A percentile compares a stretch with the other conserved stretches of the same genome.
Conservation (phyloP, 2,797 vertebrate species). For the Peromyscus melanophrys region DNA sequence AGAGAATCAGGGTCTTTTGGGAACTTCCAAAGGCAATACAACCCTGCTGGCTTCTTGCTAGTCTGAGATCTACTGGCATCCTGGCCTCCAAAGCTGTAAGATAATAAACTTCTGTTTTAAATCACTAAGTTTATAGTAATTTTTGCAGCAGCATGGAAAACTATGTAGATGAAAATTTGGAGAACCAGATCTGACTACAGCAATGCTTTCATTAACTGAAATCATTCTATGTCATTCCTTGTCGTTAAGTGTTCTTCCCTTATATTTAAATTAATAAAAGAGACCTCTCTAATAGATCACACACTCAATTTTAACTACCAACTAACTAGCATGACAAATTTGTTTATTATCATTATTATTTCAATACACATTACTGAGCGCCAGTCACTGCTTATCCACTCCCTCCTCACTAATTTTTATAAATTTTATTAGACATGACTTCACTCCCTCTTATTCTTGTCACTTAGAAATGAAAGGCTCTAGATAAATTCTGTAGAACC, state of each 20-base stretch:
- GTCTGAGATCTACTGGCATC: neutral
- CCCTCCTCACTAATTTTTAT: no score
- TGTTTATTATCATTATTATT: neutral
- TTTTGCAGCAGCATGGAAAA: neutral
- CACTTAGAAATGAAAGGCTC: neutral
- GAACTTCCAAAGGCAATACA: neutral
- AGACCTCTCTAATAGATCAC: neutral
- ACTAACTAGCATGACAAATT: neutral
- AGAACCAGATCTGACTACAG: neutral
- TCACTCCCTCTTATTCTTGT: neutral
- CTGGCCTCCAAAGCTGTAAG: neutral
- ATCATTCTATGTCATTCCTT: neutral
- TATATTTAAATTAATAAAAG: constrained; percentile 32
- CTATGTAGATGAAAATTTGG: neutral
- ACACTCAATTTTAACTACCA: neutral
- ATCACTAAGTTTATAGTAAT: neutral
- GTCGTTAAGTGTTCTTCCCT: neutral
- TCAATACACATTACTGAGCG: neutral
- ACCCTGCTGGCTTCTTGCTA: neutral
- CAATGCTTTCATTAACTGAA: neutral
- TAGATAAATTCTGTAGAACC: neutral
- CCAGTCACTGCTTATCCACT: neutral
- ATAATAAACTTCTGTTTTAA: neutral
- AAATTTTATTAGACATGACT: neutral
- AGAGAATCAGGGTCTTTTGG: neutral